Percentiles rank a stretch among this genome's conserved stretches.
These are phyloP conservation scores for Mylabris sibirica DNA, from an alignment of 2,888 invertebrate genomes.

Conservation along the genomic window DNA sequence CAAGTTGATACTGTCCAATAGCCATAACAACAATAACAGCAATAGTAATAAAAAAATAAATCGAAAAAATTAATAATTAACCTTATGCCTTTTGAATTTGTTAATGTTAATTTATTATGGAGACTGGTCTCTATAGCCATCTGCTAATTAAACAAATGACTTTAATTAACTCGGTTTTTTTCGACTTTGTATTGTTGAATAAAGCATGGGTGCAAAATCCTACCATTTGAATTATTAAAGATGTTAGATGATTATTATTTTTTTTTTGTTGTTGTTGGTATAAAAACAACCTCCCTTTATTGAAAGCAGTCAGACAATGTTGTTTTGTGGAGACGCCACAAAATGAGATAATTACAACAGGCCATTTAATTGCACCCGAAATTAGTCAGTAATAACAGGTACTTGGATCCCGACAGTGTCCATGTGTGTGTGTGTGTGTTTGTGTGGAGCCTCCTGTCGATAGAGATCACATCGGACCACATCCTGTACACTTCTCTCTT, in stretches of 20 bases:
- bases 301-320: conserved; percentile 43
- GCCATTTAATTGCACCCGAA: conserved; percentile 60
- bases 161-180: conserved; percentile 31
- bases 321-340: conserved; percentile 58
- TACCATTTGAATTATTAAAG: conserved; percentile 28
- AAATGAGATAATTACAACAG: conserved; percentile 60
- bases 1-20: conserved; percentile 6
- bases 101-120: conserved; percentile 16
- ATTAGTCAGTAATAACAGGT: conserved; percentile 61
- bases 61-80: conserved; percentile 16
- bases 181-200: neutral
- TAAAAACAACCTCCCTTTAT: neutral
- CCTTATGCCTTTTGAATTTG: conserved; percentile 14
- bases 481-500: conserved; percentile 28
- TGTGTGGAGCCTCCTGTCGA: conserved; percentile 31
- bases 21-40: conserved; percentile 14
- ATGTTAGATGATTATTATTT: conserved; percentile 45
- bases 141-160: conserved; percentile 39
- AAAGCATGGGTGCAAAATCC: neutral
- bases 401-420: conserved; percentile 52
- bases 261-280: conserved; percentile 34
- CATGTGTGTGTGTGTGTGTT: conserved; percentile 41
- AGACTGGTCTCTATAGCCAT: conserved; percentile 14
- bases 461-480: conserved; percentile 42
- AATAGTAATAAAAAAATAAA: conserved; percentile 16